These are phyloP conservation scores for Microtus pennsylvanicus DNA, from an alignment of 2,113 vertebrate species.

Conservation along the genomic window DNA sequence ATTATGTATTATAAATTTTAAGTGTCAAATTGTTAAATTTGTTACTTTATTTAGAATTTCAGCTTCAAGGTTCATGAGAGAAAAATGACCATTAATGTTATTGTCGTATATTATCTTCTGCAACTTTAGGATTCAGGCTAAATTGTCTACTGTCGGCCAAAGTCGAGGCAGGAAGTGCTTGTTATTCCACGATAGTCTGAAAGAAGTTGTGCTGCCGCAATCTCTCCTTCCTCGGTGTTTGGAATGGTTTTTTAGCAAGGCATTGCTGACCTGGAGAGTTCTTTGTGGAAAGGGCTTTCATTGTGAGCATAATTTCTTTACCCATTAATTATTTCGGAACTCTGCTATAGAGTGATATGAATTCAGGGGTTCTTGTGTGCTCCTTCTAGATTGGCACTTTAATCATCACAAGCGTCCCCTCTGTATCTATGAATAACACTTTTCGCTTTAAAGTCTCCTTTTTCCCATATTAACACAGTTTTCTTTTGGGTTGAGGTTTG, in stretches of 20 bases:
- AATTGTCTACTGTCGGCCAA: background rate
- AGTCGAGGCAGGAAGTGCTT: background rate
- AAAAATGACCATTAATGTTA: background rate
- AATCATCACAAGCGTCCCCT: background rate
- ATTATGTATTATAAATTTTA: background rate
- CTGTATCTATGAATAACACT: background rate
- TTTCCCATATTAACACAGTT: background rate
- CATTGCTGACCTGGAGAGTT: background rate
- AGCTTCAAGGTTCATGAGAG: background rate
- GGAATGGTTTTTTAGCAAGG: conserved; percentile 6
- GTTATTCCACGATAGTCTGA: background rate
- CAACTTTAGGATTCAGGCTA: background rate
- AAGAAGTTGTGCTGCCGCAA: background rate
- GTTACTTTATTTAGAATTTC: conserved; percentile 18
- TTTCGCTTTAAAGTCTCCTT: conserved; percentile 35
- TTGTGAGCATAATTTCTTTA: conserved; percentile 24
- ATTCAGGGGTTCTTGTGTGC: background rate
- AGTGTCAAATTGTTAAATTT: background rate
- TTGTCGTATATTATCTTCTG: background rate
- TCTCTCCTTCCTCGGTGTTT: conserved; percentile 26
- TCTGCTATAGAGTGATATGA: background rate
- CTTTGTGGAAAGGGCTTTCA: conserved; percentile 31
- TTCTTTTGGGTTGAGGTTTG: conserved; percentile 32
- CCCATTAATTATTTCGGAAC: background rate
- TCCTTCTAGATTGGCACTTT: background rate